Conservation (phyloP, 2,888 invertebrate species). For the Therioaphis trifolii region DNA sequence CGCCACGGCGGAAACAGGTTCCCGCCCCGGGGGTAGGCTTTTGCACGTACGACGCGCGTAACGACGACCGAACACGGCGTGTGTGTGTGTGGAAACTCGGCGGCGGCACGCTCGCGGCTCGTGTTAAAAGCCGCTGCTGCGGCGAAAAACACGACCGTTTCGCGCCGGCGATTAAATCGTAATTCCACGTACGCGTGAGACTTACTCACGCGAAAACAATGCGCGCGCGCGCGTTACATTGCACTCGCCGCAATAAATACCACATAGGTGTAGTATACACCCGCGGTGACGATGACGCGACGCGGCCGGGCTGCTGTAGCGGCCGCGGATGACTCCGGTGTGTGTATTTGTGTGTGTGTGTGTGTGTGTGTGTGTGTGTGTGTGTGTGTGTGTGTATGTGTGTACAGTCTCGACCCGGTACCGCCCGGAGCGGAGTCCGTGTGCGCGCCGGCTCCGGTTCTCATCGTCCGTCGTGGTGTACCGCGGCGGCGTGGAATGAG, state of each 20-base stretch:
- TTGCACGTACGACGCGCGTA: background rate
- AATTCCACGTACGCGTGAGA: background rate
- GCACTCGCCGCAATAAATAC: too few species aligned
- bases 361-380: background rate
- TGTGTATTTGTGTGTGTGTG: background rate
- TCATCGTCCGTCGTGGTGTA: background rate
- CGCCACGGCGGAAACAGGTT: slow-evolving; percentile 39
- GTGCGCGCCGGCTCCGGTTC: slow-evolving; percentile 18
- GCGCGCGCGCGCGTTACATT: too few species aligned
- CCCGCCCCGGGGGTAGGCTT: background rate
- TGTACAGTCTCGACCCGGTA: slow-evolving; percentile 30
- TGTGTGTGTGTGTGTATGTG: too few species aligned
- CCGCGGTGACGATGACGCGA: too few species aligned
- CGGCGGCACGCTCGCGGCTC: background rate
- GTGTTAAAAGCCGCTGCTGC: background rate
- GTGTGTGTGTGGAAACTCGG: background rate
- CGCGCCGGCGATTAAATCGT: slow-evolving; percentile 1
- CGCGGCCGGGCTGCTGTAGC: too few species aligned
- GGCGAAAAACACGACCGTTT: background rate
- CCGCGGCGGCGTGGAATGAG: slow-evolving; percentile 13
- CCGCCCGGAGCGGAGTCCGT: slow-evolving; percentile 46
- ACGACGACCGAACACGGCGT: background rate
- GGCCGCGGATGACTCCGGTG: background rate
- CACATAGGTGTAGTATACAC: too few species aligned
- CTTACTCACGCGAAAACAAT: slow-evolving; percentile 42